Conservation (phyloP, 1,140 invertebrate genomes). For the Macrosteles quadrilineatus region DNA sequence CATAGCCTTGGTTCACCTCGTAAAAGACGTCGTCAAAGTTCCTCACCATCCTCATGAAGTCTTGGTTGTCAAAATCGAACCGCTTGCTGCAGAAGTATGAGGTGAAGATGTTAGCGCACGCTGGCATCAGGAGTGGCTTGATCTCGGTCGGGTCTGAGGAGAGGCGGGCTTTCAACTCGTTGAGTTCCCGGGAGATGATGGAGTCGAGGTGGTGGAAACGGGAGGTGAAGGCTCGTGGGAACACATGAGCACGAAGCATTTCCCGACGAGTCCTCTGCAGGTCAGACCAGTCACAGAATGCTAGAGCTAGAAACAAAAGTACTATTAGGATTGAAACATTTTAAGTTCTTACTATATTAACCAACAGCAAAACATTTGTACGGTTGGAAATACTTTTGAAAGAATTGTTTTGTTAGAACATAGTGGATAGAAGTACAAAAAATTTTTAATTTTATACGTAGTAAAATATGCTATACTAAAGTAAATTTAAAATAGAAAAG, state of each 20-base stretch:
- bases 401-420: too few relatives aligned
- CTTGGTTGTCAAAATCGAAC: conserved; percentile 65
- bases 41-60: conserved; percentile 65
- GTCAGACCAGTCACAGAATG: conserved; percentile 83
- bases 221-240: conserved; percentile 70
- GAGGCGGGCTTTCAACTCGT: conserved; percentile 59
- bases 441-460: too few relatives aligned
- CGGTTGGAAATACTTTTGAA: not conserved
- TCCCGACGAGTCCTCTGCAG: conserved; percentile 76
- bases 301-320: conserved; percentile 69
- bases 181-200: conserved; percentile 62
- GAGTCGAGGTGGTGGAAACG: conserved; percentile 67
- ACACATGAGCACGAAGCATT: conserved; percentile 62
- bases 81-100: conserved; percentile 77
- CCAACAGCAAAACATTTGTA: not conserved
- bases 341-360: too few relatives aligned
- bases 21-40: conserved; percentile 86
- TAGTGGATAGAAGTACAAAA: too few relatives aligned
- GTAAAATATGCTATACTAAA: too few relatives aligned
- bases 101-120: conserved; percentile 73
- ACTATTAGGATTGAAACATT: conserved; percentile 38
- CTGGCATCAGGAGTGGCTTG: conserved; percentile 40
- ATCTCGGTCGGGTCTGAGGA: conserved; percentile 35
- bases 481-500: too few relatives aligned
- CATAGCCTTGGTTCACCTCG: conserved; percentile 87